phyloP scores from a whole-genome alignment of 2,797 vertebrate genomes.

The Acrossocheilus fasciatus region DNA sequence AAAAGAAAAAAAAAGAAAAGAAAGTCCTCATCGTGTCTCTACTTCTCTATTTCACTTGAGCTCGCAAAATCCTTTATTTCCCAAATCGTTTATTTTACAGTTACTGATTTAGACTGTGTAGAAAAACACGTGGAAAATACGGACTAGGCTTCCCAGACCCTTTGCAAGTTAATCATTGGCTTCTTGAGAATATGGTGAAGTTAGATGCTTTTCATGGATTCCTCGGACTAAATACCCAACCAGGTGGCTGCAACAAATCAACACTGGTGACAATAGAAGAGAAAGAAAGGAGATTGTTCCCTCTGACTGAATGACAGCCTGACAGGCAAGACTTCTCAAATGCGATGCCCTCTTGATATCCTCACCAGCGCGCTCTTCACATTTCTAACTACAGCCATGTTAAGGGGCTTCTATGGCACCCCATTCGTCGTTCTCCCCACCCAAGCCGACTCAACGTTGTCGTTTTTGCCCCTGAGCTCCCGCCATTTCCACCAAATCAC shows the following conservation, averaged over 20 bases:
- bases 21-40: constrained; percentile 8
- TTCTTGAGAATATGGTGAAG: constrained; percentile 19
- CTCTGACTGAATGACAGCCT: constrained; percentile 28
- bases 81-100: background rate
- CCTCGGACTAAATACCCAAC: constrained; percentile 33
- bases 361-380: constrained; percentile 57
- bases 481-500: constrained; percentile 78
- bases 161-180: constrained; percentile 19
- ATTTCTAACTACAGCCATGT: constrained; percentile 64
- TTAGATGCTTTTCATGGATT: constrained; percentile 10
- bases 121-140: constrained; percentile 34
- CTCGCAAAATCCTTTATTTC: background rate
- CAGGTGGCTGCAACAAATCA: constrained; percentile 46
- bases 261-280: constrained; percentile 16
- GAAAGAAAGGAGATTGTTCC: constrained; percentile 26
- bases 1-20: background rate
- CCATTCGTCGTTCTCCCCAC: constrained; percentile 53
- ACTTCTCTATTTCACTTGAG: background rate
- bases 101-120: no score
- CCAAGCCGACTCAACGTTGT: constrained; percentile 65
- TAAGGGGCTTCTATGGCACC: constrained; percentile 39
- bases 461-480: constrained; percentile 72
- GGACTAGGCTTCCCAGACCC: constrained; percentile 4
- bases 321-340: constrained; percentile 47
- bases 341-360: constrained; percentile 39